Evolutionary conservation across 2,797 vertebrate genomes (phyloP), one percentile per base, ranked within the genome.

Genomic region (Schizopygopsis pylzovi): DNA sequence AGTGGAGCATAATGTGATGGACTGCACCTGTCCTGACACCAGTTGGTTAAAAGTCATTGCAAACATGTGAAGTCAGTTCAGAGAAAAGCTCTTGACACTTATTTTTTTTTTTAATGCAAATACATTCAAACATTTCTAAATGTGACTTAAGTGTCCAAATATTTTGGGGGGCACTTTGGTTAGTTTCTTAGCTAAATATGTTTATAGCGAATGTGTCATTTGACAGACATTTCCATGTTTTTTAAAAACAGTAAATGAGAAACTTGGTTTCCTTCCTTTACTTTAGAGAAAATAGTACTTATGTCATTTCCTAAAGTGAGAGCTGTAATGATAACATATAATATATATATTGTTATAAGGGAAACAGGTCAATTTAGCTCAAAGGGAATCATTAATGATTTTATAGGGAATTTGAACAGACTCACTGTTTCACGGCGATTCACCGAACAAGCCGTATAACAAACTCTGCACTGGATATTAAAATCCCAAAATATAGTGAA

Each of bases 211-310:
- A 20, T 33, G 61, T 15, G 65, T 71, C 65, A 82, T 70, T 13
- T 25, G 43, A 8, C 18, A 87, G 81, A 45, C 52, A 54, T 82
- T 91, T 90, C 87, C 87, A 78, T 86, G 75, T 90, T 91, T 91
- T 89, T 80, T n/a, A 39, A 87, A 87, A 33, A 10, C 33, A 54
- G 37, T n/a, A n/a, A n/a, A n/a, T n/a, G n/a, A n/a, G n/a, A n/a
- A n/a, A n/a, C n/a, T n/a, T n/a, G n/a, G n/a, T n/a, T n/a, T n/a
- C n/a, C n/a, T n/a, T n/a, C n/a, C n/a, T n/a, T n/a, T n/a, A n/a
- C n/a, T n/a, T n/a, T n/a, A n/a, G n/a, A n/a, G n/a, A n/a, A n/a
- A n/a, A n/a, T n/a, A n/a, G n/a, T n/a, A n/a, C n/a, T n/a, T n/a
- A n/a, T n/a, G n/a, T n/a, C n/a, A n/a, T n/a, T n/a, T n/a, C n/a